Conservation (phyloP, 2,113 vertebrate genomes). For the Mustelus asterias region DNA sequence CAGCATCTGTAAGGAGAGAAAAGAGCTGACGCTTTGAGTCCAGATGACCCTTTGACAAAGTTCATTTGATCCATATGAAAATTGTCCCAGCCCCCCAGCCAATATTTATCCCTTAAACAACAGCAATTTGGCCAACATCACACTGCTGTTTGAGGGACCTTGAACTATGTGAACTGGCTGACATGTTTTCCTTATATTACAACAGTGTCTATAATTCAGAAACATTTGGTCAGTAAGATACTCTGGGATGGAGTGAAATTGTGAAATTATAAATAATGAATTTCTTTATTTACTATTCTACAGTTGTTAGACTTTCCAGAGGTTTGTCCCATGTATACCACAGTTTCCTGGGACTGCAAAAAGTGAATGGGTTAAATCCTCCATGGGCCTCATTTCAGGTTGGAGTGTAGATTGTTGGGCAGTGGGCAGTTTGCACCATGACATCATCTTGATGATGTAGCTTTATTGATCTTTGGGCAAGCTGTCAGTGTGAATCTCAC, state of each 20-base stretch:
- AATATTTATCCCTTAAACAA: neutral
- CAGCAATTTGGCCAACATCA: neutral
- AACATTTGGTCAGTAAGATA: neutral
- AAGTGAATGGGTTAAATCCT: no score
- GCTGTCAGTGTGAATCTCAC: no score
- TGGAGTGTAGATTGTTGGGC: no score
- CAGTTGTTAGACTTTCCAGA: neutral
- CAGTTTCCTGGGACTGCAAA: no score
- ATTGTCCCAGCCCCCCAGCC: neutral
- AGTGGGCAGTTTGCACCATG: no score
- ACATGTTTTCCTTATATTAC: neutral
- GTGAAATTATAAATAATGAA: neutral
- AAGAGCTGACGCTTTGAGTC: no score
- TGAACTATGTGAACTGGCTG: neutral
- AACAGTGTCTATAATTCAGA: neutral
- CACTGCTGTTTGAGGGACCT: neutral
- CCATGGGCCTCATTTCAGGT: no score
- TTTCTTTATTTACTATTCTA: neutral
- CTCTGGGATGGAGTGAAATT: neutral
- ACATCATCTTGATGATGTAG: no score
- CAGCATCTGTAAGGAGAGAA: no score
- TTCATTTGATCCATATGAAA: neutral
- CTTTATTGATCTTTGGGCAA: no score
- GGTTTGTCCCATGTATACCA: no score
- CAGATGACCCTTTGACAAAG: no score